Base-by-base conservation (phyloP, 2,888 invertebrate species). In the Vesta saturnalis region DNA sequence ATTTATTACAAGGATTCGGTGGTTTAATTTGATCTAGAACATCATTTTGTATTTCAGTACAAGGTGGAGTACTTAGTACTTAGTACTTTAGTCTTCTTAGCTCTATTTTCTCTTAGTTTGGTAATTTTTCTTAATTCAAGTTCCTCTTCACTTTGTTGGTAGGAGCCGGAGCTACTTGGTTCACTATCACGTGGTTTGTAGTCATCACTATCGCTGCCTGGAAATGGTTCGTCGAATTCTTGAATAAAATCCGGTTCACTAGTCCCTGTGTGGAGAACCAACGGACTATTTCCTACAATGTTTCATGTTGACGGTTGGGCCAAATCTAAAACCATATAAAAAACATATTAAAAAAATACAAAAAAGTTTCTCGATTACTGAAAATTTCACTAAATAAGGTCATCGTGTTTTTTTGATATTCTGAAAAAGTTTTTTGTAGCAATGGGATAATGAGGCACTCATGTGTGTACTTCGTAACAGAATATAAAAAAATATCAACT, bases 191-290 rank as follows among this genome's bases (percentile, higher is more conserved):
- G 43, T 14, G 43, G n/a, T 43, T 43, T 43, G 43, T 43, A 43
- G 43, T 43, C 43, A 43, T 43, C 43, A 43, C 43, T 43, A 43
- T 43, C 43, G 43, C 43, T 43, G 14, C 43, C 14, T 43, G 43
- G 14, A 43, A 43, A 43, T 43, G 43, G 14, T 43, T 43, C 43
- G 2, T 43, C 14, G 5, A 43, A 43, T 43, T 43, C 43, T 14
- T 3, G 43, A 43, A 43, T n/a, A 43, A 43, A 43, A 43, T 43
- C 43, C 43, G 14, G 43, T 14, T 43, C 10, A 43, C 43, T 43
- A 43, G 43, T 43, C 43, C 14, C 43, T n/a, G 43, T 43, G 43
- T 43, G 14, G 3, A 14, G 10, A 30, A 10, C 10, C 30, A 30
- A 30, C 30, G 30, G 10, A 10, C 43, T 14, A 43, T 43, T 43